Base-by-base conservation (phyloP, 2,797 vertebrate genomes). In the Iguana delicatissima region DNA sequence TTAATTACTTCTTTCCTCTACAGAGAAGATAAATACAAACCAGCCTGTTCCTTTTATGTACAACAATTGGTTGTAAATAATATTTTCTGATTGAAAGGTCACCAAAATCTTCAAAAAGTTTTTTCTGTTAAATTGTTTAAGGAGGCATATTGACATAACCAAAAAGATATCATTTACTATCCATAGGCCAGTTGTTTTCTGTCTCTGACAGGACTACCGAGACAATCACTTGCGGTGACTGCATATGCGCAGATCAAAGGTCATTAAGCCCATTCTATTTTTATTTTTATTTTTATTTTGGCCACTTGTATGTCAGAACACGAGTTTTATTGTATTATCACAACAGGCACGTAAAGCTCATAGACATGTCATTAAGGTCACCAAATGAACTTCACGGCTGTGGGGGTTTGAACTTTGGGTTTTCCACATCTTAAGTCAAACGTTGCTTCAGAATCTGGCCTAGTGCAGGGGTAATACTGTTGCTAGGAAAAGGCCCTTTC, bases 371-470 rank as follows among this genome's bases (percentile, higher is more conserved):
- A 67, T 29, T 52, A 52, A 35, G 62, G 10, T 64, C 42, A 55
- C 6, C 32, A 24, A 46, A 16, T 69, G 3, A 35, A 42, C 14
- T 29, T 80, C 24, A 85, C 18, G 7, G 16, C 14, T 69, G 55
- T 52, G 14, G 26, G 57, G 26, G 62, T 24, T 50, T 89, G 72
- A n/a, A 67, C 73, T 77, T 77, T 84, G 55, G 32, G 62, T 72
- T 82, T 77, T 89, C n/a, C 32, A 62, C 10, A 67, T 84, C 42
- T 46, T 52, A n/a, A 85, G 14, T 26, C 14, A 85, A 29, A 79
- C 57, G 52, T 89, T 59, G 69, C 87, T 82, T 79, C 73, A 67
- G 73, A 83, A 89, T n/a, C 32, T 38, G 10, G 4, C 32, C 57
- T 10, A 32, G 38, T 62, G 32, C 42, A 52, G 22, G 38, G 77